Base-by-base conservation (phyloP, 1,140 invertebrate genomes). In the Heterodera schachtii region DNA sequence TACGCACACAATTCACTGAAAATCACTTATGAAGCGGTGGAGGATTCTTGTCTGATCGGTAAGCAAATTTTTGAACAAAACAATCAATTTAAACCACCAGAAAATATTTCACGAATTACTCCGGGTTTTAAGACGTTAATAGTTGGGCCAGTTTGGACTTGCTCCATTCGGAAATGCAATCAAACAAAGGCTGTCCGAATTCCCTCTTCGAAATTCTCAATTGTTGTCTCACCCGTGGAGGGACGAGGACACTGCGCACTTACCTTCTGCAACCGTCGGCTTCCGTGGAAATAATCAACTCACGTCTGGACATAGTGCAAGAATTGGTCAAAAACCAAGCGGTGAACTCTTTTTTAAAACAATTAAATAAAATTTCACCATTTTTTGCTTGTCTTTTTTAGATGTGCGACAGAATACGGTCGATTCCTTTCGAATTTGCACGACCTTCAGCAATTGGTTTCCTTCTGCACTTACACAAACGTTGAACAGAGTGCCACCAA, bases 21-120 rank as follows among this genome's bases (percentile, higher is more conserved):
- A 90, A 92, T 96, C 71, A 93, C 94, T 81, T 97, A 94, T 90
- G 93, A 94, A 90, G 93, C 93, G 46, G 93, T 94, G 60, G 93
- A 95, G 90, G 93, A 95, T 83, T 93, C 93, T n/a, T 94, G 94
- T 86, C 92, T 94, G 83, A 95, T 97, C 87, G 95, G 95, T 95
- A 92, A 89, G 86, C 31, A 31, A 31, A 31, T 31, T 0, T 31
- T 31, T 31, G 31, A 31, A 31, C 31, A 31, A 31, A 31, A 31
- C 31, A 31, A 31, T 31, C 31, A 31, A 31, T 31, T 31, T 31
- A 31, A 31, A 31, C 31, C 11, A 52, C 11, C 6, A 52, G 49
- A 11, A 52, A 52, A 52, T 8, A 8, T 8, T 8, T 52, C 2
- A 8, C 2, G 47, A 8, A 31, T 75, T 46, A 5, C 0, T 47